These are phyloP conservation scores for Poecilobothrus nobilitatus DNA, from an alignment of 2,888 invertebrate genomes.

Conservation along the genomic window DNA sequence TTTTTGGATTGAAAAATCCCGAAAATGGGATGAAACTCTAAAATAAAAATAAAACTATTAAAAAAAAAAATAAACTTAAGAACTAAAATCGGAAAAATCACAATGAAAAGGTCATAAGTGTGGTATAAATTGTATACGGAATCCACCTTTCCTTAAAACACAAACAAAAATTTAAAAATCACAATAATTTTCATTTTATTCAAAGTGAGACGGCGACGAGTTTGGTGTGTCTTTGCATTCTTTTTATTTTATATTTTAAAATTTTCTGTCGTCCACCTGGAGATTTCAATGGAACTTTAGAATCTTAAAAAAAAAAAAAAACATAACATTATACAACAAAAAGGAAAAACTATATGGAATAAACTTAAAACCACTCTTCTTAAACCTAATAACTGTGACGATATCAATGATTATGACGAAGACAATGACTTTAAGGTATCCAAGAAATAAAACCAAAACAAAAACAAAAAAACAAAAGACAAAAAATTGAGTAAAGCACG, in stretches of 20 bases:
- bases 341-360: neutral
- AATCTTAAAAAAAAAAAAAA: neutral
- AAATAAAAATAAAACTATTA: neutral
- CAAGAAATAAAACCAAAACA: neutral
- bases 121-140: slow-evolving; percentile 6
- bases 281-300: neutral
- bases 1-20: neutral
- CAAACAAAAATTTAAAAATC: neutral
- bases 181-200: neutral
- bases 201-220: neutral
- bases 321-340: neutral
- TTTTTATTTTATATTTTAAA: neutral
- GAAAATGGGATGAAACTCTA: neutral
- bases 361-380: neutral
- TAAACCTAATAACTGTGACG: neutral
- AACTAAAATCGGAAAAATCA: neutral
- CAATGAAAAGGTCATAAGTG: slow-evolving; percentile 6
- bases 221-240: neutral
- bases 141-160: neutral
- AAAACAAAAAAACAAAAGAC: neutral
- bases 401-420: neutral
- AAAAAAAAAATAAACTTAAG: neutral
- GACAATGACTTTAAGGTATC: neutral
- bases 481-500: neutral
- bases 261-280: neutral